These are phyloP conservation scores for Drosophila differens DNA, from an alignment of 2,888 invertebrate genomes.

Conservation along the genomic window DNA sequence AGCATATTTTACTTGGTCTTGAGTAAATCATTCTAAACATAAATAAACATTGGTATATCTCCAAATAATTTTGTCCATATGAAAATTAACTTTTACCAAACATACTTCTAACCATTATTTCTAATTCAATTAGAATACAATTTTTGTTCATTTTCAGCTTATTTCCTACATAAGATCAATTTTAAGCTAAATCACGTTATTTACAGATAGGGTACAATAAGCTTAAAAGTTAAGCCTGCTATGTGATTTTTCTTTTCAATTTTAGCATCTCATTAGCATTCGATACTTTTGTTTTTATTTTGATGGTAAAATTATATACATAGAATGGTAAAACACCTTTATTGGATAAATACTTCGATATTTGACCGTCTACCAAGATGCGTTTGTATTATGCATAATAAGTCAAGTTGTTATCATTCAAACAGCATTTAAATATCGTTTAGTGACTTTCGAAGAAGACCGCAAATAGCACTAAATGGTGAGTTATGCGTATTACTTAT, in stretches of 20 bases:
- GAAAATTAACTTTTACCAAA: not conserved
- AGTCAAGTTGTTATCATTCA: slow-evolving; percentile 26
- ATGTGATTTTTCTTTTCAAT: slow-evolving; percentile 13
- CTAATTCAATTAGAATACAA: not conserved
- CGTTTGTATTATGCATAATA: slow-evolving; percentile 23
- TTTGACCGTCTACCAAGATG: slow-evolving; percentile 17
- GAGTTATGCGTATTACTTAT: slow-evolving; percentile 14
- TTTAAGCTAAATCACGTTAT: slow-evolving; percentile 35
- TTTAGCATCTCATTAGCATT: slow-evolving; percentile 79
- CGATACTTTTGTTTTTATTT: slow-evolving; percentile 52
- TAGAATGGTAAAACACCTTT: slow-evolving; percentile 38
- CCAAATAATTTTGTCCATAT: not conserved
- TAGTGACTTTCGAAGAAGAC: slow-evolving; percentile 21
- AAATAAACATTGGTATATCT: not conserved
- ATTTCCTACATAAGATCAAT: not conserved
- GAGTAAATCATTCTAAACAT: slow-evolving; percentile 1
- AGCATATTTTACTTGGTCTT: not conserved
- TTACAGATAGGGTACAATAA: slow-evolving; percentile 37
- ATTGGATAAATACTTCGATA: slow-evolving; percentile 30
- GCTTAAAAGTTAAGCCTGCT: slow-evolving; percentile 41
- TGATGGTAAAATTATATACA: slow-evolving; percentile 46
- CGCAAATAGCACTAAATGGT: slow-evolving; percentile 10
- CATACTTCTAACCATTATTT: not conserved
- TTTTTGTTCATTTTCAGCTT: slow-evolving; percentile 1
- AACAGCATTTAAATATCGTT: slow-evolving; percentile 29